Evolutionary conservation across 2,113 vertebrate genomes (phyloP).

Genomic region (Oncorhynchus mykiss): DNA sequence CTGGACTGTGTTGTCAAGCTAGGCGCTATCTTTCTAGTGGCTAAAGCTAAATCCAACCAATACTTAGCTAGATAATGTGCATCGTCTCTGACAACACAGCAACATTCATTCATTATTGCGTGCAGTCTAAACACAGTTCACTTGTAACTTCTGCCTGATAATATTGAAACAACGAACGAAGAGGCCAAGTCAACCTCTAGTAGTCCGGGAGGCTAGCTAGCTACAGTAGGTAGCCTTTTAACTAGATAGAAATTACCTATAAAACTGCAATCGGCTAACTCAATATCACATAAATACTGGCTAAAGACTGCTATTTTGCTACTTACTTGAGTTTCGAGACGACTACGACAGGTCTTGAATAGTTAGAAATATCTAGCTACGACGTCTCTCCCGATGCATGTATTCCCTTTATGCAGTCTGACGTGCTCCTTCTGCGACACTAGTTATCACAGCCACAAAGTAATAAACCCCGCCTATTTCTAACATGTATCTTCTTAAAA

Average conservation of each 20-base stretch:
- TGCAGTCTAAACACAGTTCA: too few species aligned
- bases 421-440: constrained; percentile 33
- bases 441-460: neutral
- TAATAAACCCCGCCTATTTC: too few species aligned
- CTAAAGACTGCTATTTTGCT: neutral
- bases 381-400: constrained; percentile 5
- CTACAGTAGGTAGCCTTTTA: neutral
- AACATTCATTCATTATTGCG: too few species aligned
- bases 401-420: constrained; percentile 11
- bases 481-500: constrained; percentile 1
- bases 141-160: too few species aligned
- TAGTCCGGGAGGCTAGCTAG: constrained; percentile 9
- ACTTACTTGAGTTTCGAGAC: constrained; percentile 54
- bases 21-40: too few species aligned
- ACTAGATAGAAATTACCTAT: neutral
- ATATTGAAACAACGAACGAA: too few species aligned
- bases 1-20: too few species aligned
- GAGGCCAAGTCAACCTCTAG: neutral
- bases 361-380: constrained; percentile 6
- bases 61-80: too few species aligned
- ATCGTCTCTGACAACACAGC: too few species aligned
- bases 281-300: neutral
- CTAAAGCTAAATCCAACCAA: too few species aligned
- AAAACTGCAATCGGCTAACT: neutral
- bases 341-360: constrained; percentile 18